A percentile compares a stretch with the other conserved stretches of the same genome.
These are phyloP conservation scores for Lamellibrachia luymesi DNA, from an alignment of 1,140 invertebrate genomes.

Conservation along the genomic window DNA sequence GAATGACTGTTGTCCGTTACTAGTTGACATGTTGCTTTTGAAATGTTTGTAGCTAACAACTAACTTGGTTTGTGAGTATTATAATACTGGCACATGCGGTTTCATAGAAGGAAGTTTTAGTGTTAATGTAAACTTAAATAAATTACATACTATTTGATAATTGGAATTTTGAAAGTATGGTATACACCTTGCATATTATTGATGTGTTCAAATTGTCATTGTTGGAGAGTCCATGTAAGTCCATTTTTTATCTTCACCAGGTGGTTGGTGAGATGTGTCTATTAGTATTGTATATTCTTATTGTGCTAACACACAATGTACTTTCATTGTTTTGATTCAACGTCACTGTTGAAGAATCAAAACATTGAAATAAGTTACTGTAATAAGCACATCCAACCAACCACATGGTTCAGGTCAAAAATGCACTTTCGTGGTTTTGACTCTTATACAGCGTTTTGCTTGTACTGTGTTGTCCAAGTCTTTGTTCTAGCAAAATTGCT, in stretches of 20 bases:
- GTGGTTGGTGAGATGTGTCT: no score
- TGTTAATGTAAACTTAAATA: not conserved
- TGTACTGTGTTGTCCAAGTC: not conserved
- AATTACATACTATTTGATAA: not conserved
- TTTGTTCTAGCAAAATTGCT: not conserved
- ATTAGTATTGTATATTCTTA: no score
- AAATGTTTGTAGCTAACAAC: not conserved
- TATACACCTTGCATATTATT: not conserved
- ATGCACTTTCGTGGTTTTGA: no score
- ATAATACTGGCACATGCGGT: not conserved
- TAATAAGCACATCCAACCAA: no score
- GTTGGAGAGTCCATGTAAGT: not conserved
- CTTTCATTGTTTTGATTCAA: no score
- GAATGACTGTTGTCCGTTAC: not conserved
- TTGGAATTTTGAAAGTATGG: not conserved
- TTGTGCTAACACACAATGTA: no score
- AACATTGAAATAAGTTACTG: no score
- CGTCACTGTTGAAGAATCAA: no score
- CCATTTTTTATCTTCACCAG: no score
- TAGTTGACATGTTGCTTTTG: not conserved
- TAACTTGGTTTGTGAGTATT: not conserved
- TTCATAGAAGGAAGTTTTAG: not conserved
- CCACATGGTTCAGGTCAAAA: no score
- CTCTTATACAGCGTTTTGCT: no score
- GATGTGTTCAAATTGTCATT: not conserved